A percentile compares a stretch with the other conserved stretches of the same genome.
Conservation (phyloP, 2,797 vertebrate genomes). For the Acestrorhynchus altus region DNA sequence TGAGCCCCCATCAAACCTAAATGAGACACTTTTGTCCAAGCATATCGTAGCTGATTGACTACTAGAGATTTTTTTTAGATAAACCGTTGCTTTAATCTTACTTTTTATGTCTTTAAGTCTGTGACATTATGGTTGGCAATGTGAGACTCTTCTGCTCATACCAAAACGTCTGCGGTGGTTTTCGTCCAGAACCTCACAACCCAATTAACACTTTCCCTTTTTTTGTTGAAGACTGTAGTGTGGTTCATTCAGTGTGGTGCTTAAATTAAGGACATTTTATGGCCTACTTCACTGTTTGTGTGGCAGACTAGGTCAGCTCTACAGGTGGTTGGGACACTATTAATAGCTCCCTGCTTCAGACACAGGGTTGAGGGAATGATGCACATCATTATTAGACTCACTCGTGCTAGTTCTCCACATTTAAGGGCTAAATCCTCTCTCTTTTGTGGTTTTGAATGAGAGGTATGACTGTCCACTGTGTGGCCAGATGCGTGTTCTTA, state of each 20-base stretch:
- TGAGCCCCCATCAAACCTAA: too few species aligned
- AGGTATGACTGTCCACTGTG: slow-evolving; percentile 2
- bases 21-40: background rate
- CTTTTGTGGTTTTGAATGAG: slow-evolving; percentile 67
- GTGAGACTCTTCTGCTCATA: background rate
- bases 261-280: slow-evolving; percentile 53
- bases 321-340: slow-evolving; percentile 60
- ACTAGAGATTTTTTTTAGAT: background rate
- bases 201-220: slow-evolving; percentile 19
- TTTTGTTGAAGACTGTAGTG: slow-evolving; percentile 24
- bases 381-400: slow-evolving; percentile 53
- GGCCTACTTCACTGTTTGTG: slow-evolving; percentile 59
- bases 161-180: slow-evolving; percentile 18
- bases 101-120: background rate
- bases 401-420: slow-evolving; percentile 35
- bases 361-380: slow-evolving; percentile 50
- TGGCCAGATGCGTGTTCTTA: slow-evolving; percentile 21
- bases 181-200: slow-evolving; percentile 26
- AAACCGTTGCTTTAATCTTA: background rate
- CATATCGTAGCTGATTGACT: background rate
- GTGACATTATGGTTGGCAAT: background rate
- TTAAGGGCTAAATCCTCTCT: slow-evolving; percentile 49
- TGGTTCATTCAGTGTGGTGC: slow-evolving; percentile 41
- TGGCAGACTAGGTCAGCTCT: slow-evolving; percentile 56
- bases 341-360: slow-evolving; percentile 52